A percentile compares a stretch with the other conserved stretches of the same genome.
Conservation (phyloP, 1,140 invertebrate genomes). For the Drosophila tropicalis region DNA sequence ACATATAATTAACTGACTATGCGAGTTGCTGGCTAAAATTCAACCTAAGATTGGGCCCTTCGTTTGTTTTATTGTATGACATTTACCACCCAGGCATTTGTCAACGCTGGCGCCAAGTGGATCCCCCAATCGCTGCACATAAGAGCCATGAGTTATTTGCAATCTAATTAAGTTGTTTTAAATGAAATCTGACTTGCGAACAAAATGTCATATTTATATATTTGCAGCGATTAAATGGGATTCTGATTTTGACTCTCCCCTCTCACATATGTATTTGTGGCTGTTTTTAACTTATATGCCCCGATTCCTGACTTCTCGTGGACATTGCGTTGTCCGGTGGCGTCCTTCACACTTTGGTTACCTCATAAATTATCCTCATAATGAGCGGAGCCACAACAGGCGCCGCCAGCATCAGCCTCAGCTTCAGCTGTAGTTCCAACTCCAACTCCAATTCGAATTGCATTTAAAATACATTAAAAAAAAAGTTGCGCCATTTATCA, state of each 20-base stretch:
- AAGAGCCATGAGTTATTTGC: slow-evolving; percentile 57
- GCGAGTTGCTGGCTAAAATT: neutral
- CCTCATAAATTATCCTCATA: slow-evolving; percentile 75
- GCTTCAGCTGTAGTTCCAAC: neutral
- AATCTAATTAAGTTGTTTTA: slow-evolving; percentile 75
- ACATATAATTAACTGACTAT: too few relatives aligned
- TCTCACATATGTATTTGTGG: neutral
- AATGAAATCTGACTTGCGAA: slow-evolving; percentile 71
- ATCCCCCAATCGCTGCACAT: slow-evolving; percentile 37
- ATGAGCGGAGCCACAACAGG: slow-evolving; percentile 67
- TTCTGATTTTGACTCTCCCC: neutral
- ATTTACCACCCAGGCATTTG: slow-evolving; percentile 72
- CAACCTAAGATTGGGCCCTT: slow-evolving; percentile 7
- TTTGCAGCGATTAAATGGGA: slow-evolving; percentile 49
- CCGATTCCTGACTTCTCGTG: slow-evolving; percentile 26
- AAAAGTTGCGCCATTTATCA: slow-evolving; percentile 71
- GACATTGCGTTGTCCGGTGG: slow-evolving; percentile 38
- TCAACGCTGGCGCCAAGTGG: slow-evolving; percentile 73
- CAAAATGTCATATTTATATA: slow-evolving; percentile 39
- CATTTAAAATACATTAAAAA: slow-evolving; percentile 82
- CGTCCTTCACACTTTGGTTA: slow-evolving; percentile 73
- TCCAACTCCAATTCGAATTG: slow-evolving; percentile 63
- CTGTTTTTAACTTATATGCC: neutral
- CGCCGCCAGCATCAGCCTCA: slow-evolving; percentile 39
- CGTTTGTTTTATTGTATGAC: slow-evolving; percentile 2